Conservation (phyloP, 53 echinoderm and acorn worm species). For the Zoroaster sp. region DNA sequence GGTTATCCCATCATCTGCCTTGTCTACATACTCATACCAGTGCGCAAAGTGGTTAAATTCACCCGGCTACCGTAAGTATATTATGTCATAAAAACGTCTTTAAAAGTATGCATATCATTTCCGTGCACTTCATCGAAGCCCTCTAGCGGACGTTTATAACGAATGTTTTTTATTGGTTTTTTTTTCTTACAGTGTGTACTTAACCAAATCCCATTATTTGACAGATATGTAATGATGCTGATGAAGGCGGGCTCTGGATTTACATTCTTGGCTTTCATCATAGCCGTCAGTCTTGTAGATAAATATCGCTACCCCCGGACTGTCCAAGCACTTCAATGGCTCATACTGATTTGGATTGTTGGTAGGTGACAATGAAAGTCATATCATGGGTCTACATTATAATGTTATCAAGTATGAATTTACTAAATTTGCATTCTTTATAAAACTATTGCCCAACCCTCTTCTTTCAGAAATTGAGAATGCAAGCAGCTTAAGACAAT, state of each 20-base stretch:
- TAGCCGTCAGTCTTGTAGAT: neutral
- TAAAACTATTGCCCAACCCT: too few relatives aligned
- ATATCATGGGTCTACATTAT: too few relatives aligned
- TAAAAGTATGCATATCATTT: too few relatives aligned
- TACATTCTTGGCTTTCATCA: constrained; percentile 5
- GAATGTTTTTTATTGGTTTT: too few relatives aligned
- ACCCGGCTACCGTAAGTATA: constrained; percentile 25
- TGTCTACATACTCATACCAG: constrained; percentile 24
- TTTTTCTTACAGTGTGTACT: neutral
- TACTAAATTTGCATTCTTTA: too few relatives aligned
- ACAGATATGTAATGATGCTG: constrained; percentile 54
- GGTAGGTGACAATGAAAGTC: neutral
- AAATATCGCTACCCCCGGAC: neutral
- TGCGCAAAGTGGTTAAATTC: neutral
- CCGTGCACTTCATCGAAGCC: neutral
- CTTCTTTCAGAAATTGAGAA: too few relatives aligned
- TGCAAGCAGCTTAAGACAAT: too few relatives aligned
- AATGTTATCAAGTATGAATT: too few relatives aligned
- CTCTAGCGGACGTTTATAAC: too few relatives aligned
- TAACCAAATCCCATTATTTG: neutral
- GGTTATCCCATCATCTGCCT: constrained; percentile 41
- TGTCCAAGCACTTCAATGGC: neutral
- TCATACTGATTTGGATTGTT: constrained; percentile 14
- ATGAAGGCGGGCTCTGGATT: constrained; percentile 52
- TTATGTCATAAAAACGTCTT: too few relatives aligned